Conservation (phyloP, 2,888 invertebrate species). For the Tromatobia lineatoria region DNA sequence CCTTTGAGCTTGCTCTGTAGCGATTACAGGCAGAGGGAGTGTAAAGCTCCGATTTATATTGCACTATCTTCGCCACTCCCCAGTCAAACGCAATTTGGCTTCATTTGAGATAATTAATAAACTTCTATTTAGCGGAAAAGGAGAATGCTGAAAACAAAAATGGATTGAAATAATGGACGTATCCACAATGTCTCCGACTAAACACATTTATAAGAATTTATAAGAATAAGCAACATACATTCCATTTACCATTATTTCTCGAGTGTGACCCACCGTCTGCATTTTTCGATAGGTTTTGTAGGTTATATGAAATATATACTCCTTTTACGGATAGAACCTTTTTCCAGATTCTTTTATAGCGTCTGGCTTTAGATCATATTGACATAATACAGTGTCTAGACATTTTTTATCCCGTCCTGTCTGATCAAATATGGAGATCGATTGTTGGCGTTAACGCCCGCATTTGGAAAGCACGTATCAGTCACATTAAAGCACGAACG, state of each 20-base stretch:
- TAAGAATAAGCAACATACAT: too few species aligned
- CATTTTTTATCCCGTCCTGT: not conserved
- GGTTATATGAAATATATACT: too few species aligned
- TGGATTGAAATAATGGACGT: too few species aligned
- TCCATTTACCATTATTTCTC: too few species aligned
- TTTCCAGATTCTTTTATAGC: not conserved
- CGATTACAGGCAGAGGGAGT: too few species aligned
- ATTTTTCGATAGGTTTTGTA: too few species aligned
- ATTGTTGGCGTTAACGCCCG: not conserved
- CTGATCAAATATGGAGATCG: not conserved
- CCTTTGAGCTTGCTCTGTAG: not conserved
- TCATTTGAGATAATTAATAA: not conserved
- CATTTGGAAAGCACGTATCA: slow-evolving; percentile 5
- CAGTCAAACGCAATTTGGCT: not conserved
- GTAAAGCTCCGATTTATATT: too few species aligned
- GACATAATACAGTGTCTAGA: slow-evolving; percentile 15
- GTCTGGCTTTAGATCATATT: not conserved
- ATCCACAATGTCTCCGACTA: too few species aligned
- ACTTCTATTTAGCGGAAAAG: not conserved
- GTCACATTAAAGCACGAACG: slow-evolving; percentile 7
- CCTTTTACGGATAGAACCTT: not conserved
- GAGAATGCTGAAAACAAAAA: not conserved
- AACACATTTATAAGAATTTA: too few species aligned
- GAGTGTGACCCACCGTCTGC: too few species aligned
- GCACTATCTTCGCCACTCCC: not conserved